These are phyloP conservation scores for Loripinus fragilis DNA, from an alignment of 2,888 invertebrate genomes.

Conservation along the genomic window DNA sequence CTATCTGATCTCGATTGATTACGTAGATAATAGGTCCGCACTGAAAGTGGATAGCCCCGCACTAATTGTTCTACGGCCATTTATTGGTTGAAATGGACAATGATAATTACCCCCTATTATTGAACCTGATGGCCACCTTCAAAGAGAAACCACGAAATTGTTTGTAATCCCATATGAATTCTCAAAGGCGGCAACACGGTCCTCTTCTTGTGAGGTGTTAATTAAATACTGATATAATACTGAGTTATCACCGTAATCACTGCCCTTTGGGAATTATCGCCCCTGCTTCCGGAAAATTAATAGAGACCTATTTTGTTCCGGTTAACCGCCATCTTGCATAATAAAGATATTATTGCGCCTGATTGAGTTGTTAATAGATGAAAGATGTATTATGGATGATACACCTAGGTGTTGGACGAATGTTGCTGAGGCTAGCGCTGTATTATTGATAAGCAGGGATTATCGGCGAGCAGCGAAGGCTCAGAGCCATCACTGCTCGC, in stretches of 20 bases:
- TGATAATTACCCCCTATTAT: slow-evolving; percentile 56
- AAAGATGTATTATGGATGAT: neutral
- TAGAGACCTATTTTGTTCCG: slow-evolving; percentile 19
- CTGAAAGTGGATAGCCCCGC: slow-evolving; percentile 42
- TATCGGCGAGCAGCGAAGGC: too few relatives aligned
- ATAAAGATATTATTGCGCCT: slow-evolving; percentile 15
- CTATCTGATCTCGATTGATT: slow-evolving; percentile 54
- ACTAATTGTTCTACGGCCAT: slow-evolving; percentile 47
- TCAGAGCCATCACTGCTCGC: too few relatives aligned
- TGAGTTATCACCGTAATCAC: slow-evolving; percentile 44
- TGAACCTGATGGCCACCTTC: slow-evolving; percentile 53
- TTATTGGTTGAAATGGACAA: slow-evolving; percentile 53
- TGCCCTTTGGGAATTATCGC: slow-evolving; percentile 33
- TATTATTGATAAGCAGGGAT: too few relatives aligned
- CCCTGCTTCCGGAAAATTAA: slow-evolving; percentile 30
- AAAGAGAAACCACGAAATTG: slow-evolving; percentile 47
- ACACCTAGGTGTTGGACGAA: too few relatives aligned
- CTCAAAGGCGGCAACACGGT: slow-evolving; percentile 33
- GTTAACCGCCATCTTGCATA: slow-evolving; percentile 17
- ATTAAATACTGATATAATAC: slow-evolving; percentile 51
- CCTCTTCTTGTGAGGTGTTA: slow-evolving; percentile 53
- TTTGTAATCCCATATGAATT: slow-evolving; percentile 40
- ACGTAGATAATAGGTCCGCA: slow-evolving; percentile 53
- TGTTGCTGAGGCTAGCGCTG: neutral
- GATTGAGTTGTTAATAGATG: slow-evolving; percentile 5